Evolutionary conservation across 1,140 invertebrate species (phyloP).

Genomic region (Oncopeltus fasciatus): DNA sequence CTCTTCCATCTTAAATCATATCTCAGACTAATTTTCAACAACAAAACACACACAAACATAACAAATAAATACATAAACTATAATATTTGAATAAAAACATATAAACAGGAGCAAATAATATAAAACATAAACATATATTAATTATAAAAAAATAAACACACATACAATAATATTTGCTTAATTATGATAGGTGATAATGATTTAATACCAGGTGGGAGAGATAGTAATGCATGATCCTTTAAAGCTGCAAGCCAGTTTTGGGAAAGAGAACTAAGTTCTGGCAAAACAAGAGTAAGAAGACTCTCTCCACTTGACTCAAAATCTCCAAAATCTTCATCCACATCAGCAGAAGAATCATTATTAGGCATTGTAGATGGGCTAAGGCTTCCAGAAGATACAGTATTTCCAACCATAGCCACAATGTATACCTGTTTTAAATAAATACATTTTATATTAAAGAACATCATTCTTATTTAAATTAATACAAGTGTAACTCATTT

Average conservation of each 20-base stretch:
- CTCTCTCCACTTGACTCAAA: constrained; percentile 57
- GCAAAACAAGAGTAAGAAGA: constrained; percentile 80
- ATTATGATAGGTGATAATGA: neutral
- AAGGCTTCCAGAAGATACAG: constrained; percentile 44
- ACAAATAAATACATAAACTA: too few species aligned
- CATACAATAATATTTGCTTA: too few species aligned
- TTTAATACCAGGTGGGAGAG: constrained; percentile 63
- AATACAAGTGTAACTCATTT: too few species aligned
- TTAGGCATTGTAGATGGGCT: constrained; percentile 25
- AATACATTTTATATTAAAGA: too few species aligned
- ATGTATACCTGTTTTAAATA: constrained; percentile 90
- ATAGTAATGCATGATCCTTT: constrained; percentile 86
- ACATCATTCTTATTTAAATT: too few species aligned
- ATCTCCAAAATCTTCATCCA: constrained; percentile 52
- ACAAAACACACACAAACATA: too few species aligned
- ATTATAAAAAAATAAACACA: neutral
- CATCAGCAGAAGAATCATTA: constrained; percentile 22
- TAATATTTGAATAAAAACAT: too few species aligned
- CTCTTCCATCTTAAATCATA: too few species aligned
- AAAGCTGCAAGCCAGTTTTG: constrained; percentile 89
- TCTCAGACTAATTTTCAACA: too few species aligned
- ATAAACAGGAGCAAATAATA: neutral
- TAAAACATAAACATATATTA: neutral
- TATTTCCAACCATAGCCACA: constrained; percentile 76
- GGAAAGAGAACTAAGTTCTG: constrained; percentile 78